phyloP scores from a whole-genome alignment of 2,888 invertebrate species.

The Harmothoe impar region DNA sequence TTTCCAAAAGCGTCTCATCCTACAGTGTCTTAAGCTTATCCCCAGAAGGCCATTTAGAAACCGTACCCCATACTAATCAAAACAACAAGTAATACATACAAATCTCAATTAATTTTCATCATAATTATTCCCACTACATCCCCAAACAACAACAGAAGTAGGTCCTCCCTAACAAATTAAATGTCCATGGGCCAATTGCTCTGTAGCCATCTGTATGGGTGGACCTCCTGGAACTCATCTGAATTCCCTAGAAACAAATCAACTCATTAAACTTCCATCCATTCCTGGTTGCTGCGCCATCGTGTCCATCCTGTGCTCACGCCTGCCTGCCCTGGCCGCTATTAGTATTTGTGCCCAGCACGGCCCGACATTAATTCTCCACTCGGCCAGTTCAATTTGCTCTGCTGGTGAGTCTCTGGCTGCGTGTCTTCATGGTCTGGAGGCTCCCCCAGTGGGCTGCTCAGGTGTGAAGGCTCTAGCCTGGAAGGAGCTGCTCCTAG shows the following conservation, averaged over 20 bases:
- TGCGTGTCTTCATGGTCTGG: background rate
- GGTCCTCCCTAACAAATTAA: too few relatives aligned
- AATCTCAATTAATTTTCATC: too few relatives aligned
- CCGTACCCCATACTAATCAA: too few relatives aligned
- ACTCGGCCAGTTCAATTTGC: conserved; percentile 6
- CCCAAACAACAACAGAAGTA: too few relatives aligned
- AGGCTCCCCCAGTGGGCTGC: background rate
- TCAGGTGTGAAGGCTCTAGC: background rate
- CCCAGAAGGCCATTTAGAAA: too few relatives aligned
- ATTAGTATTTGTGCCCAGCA: background rate
- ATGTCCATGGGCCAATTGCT: too few relatives aligned
- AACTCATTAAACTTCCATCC: background rate
- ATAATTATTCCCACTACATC: too few relatives aligned
- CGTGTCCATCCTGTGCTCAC: background rate
- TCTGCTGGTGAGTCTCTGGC: background rate
- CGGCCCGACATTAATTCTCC: background rate
- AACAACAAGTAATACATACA: too few relatives aligned
- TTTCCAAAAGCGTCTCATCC: too few relatives aligned
- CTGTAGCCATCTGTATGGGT: too few relatives aligned
- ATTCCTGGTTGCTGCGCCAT: background rate
- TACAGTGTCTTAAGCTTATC: too few relatives aligned
- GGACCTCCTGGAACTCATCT: background rate
- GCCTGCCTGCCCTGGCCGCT: background rate
- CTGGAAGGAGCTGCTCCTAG: too few relatives aligned
- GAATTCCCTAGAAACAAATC: background rate